Conservation (phyloP, 2,888 invertebrate genomes). For the Gnatocerus cornutus region DNA sequence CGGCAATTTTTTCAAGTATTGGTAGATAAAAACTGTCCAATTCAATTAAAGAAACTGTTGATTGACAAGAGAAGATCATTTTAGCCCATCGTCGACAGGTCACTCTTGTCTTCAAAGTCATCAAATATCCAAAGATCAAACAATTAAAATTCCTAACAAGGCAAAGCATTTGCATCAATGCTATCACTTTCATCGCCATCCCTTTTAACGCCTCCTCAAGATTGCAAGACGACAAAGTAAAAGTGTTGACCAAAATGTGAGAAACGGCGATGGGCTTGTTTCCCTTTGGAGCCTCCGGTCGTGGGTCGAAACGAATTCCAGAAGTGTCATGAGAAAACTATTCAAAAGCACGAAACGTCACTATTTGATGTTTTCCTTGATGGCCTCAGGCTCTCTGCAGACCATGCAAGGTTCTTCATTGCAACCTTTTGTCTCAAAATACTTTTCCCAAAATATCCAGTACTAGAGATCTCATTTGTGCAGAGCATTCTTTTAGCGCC, state of each 20-base stretch:
- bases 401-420: background rate
- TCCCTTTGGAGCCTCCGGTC: background rate
- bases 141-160: background rate
- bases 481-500: background rate
- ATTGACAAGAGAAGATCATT: too few relatives aligned
- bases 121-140: background rate
- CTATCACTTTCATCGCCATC: slow-evolving; percentile 13
- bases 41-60: too few relatives aligned
- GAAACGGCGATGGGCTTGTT: background rate
- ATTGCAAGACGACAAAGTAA: too few relatives aligned
- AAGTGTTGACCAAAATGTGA: slow-evolving; percentile 1
- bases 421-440: background rate
- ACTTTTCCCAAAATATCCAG: too few relatives aligned
- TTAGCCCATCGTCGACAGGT: too few relatives aligned
- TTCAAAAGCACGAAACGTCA: slow-evolving; percentile 1
- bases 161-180: background rate
- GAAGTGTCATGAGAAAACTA: slow-evolving; percentile 1
- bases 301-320: background rate
- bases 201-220: background rate
- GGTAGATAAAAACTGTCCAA: too few relatives aligned
- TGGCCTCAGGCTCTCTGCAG: background rate
- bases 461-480: background rate
- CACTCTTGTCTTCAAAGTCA: too few relatives aligned
- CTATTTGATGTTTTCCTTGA: background rate
- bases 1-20: too few relatives aligned